These are phyloP conservation scores for Slavum lentiscoides DNA, from an alignment of 2,888 invertebrate species.

Conservation along the genomic window DNA sequence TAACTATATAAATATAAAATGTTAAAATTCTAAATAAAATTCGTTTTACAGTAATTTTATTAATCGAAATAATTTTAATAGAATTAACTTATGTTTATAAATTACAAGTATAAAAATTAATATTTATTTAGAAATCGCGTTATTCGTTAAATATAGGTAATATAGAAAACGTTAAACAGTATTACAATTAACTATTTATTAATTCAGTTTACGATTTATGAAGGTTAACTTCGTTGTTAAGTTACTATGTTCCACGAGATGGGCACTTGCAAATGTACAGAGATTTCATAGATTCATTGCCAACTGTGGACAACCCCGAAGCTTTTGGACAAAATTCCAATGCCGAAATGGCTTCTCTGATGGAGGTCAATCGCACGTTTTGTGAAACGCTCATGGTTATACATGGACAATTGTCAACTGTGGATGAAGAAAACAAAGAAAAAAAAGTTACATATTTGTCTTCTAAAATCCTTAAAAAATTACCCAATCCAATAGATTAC, in stretches of 20 bases:
- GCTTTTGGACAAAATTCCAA: slow-evolving; percentile 89
- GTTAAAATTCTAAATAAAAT: too few relatives aligned
- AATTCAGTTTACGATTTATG: not conserved
- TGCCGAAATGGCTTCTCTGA: slow-evolving; percentile 84
- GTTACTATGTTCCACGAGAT: slow-evolving; percentile 82
- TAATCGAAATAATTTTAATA: too few relatives aligned
- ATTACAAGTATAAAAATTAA: too few relatives aligned
- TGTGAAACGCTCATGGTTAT: slow-evolving; percentile 79
- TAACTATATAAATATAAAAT: too few relatives aligned
- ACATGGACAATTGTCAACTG: slow-evolving; percentile 67
- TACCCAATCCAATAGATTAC: slow-evolving; percentile 76
- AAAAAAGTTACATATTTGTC: slow-evolving; percentile 67
- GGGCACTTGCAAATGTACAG: slow-evolving; percentile 79
- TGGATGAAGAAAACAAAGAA: slow-evolving; percentile 59
- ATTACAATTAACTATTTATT: not conserved
- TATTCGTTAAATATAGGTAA: too few relatives aligned
- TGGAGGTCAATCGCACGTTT: slow-evolving; percentile 75
- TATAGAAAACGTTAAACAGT: not conserved
- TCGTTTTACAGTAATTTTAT: too few relatives aligned
- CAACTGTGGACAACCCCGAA: slow-evolving; percentile 79
- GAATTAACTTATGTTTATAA: too few relatives aligned
- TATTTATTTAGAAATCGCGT: too few relatives aligned
- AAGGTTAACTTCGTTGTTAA: slow-evolving; percentile 73
- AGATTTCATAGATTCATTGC: slow-evolving; percentile 67
- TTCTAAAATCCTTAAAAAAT: slow-evolving; percentile 71